These are phyloP conservation scores for Neoscelio sp. DNA, from an alignment of 2,888 invertebrate species.

Conservation along the genomic window DNA sequence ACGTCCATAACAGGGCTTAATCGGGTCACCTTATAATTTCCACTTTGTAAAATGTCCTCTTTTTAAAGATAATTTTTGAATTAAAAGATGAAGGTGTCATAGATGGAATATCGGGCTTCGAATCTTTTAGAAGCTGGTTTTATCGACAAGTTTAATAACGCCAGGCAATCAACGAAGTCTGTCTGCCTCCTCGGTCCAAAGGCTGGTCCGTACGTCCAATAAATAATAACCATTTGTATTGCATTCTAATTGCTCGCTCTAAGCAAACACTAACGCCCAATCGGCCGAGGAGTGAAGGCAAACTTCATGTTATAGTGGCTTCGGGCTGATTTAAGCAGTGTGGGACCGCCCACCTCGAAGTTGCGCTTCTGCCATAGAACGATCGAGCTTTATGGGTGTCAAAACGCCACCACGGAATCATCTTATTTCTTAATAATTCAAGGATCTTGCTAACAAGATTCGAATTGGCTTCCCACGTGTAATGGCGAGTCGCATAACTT, in stretches of 20 bases:
- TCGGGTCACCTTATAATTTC: too few relatives aligned
- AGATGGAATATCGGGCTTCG: slow-evolving; percentile 56
- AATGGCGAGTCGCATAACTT: slow-evolving; percentile 16
- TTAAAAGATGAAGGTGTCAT: slow-evolving; percentile 40
- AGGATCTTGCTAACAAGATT: slow-evolving; percentile 38
- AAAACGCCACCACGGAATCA: slow-evolving; percentile 73
- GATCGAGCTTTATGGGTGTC: slow-evolving; percentile 77
- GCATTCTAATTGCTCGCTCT: slow-evolving; percentile 83
- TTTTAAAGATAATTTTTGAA: not conserved
- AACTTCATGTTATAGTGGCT: slow-evolving; percentile 79
- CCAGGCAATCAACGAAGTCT: slow-evolving; percentile 75
- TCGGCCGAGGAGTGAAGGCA: slow-evolving; percentile 59
- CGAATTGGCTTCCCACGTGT: slow-evolving; percentile 34
- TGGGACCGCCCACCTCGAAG: slow-evolving; percentile 82
- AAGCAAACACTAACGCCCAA: slow-evolving; percentile 81
- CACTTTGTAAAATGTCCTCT: too few relatives aligned
- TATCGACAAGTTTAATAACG: slow-evolving; percentile 79
- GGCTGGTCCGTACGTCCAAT: slow-evolving; percentile 68
- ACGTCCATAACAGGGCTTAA: too few relatives aligned
- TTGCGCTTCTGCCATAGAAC: slow-evolving; percentile 73
- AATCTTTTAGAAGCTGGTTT: slow-evolving; percentile 72
- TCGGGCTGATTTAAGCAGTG: slow-evolving; percentile 82
- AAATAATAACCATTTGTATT: slow-evolving; percentile 82
- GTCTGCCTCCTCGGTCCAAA: slow-evolving; percentile 17
- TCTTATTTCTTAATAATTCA: slow-evolving; percentile 62